Evolutionary conservation across 2,888 invertebrate species (phyloP).

Genomic region (Troides oblongomaculatus): DNA sequence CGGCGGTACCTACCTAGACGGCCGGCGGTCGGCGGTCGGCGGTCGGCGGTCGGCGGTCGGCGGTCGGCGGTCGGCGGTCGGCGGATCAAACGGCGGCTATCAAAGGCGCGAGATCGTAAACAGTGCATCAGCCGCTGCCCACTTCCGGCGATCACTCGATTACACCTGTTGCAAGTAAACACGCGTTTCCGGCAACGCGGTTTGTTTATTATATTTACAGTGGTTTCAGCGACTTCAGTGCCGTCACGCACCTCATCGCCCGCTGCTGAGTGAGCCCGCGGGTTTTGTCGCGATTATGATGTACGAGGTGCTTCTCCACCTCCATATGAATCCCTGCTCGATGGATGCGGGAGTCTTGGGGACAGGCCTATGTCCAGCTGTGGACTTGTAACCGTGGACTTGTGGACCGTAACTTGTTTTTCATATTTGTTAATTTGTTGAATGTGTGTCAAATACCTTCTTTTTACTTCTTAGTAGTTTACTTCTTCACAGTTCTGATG

Average conservation of each 20-base stretch:
- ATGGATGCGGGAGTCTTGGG: too few species aligned
- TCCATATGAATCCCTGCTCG: too few species aligned
- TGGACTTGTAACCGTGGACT: too few species aligned
- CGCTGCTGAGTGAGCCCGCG: neutral
- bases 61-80: conserved; percentile 29
- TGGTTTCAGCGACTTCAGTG: conserved; percentile 6
- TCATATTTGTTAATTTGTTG: too few species aligned
- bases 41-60: conserved; percentile 30
- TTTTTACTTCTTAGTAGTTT: too few species aligned
- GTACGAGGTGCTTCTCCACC: too few species aligned
- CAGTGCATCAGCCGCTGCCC: conserved; percentile 32
- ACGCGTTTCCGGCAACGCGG: conserved; percentile 44
- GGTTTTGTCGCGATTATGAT: too few species aligned
- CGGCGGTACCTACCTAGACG: too few species aligned
- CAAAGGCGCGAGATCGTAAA: conserved; percentile 44
- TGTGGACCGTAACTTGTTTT: too few species aligned
- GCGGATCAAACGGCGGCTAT: conserved; percentile 46
- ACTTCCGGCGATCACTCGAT: conserved; percentile 57
- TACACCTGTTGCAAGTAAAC: conserved; percentile 54
- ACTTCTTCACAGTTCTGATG: too few species aligned
- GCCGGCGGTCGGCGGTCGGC: conserved; percentile 7
- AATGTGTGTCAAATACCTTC: too few species aligned
- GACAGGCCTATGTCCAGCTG: too few species aligned
- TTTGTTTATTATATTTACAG: conserved; percentile 27
- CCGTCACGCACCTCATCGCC: neutral